Conservation (phyloP, 1,140 invertebrate genomes). For the Phortica variegata region DNA sequence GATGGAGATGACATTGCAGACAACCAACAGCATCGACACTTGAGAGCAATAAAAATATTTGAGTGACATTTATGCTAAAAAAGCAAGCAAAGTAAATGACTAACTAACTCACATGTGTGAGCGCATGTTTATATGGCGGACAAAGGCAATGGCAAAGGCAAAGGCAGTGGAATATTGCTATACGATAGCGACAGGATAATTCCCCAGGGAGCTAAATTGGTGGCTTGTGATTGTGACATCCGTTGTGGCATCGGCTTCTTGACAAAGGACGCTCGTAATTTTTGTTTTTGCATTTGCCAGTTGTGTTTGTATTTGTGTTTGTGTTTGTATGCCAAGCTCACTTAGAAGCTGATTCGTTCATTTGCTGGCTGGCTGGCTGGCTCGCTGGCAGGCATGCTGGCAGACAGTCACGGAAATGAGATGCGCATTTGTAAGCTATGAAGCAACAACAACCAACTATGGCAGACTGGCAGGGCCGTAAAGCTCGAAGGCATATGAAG, state of each 20-base stretch:
- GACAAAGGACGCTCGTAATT: too few relatives aligned
- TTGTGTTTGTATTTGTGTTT: too few relatives aligned
- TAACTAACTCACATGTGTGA: not conserved
- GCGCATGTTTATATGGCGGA: too few relatives aligned
- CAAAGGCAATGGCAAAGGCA: too few relatives aligned
- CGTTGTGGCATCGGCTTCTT: too few relatives aligned
- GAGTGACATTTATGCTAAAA: slow-evolving; percentile 28
- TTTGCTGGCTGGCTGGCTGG: not conserved
- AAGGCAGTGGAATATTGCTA: not conserved
- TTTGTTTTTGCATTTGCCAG: not conserved
- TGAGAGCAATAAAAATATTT: slow-evolving; percentile 51
- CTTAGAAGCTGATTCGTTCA: too few relatives aligned
- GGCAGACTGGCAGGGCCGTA: too few relatives aligned
- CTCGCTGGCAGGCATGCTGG: slow-evolving; percentile 5
- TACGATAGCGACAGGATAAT: not conserved
- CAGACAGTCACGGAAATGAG: slow-evolving; percentile 15
- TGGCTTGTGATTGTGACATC: slow-evolving; percentile 31
- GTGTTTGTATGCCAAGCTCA: too few relatives aligned
- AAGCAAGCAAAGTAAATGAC: slow-evolving; percentile 27
- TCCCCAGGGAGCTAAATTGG: not conserved
- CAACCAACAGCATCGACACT: slow-evolving; percentile 15
- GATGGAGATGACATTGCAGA: not conserved
- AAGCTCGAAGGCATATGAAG: too few relatives aligned
- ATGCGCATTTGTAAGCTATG: not conserved
- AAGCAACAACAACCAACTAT: not conserved